These are phyloP conservation scores for Leucoraja erinaceus DNA, from an alignment of 2,113 vertebrate species.

Conservation along the genomic window DNA sequence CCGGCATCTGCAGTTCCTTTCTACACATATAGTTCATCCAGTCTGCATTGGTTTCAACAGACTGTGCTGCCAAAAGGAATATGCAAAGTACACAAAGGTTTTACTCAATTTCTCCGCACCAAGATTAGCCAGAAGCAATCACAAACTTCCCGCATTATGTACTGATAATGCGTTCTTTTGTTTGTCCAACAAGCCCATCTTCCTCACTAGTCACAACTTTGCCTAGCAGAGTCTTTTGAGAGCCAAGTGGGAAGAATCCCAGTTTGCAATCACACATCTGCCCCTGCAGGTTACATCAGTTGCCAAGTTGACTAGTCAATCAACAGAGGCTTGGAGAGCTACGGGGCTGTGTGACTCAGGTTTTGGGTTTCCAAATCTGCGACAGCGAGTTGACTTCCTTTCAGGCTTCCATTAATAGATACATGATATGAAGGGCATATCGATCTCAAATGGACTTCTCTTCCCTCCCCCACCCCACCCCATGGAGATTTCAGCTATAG, in stretches of 20 bases:
- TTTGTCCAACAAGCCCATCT: not conserved
- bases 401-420: not conserved
- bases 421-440: not conserved
- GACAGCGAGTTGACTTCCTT: not conserved
- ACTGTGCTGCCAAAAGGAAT: not conserved
- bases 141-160: not conserved
- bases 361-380: not conserved
- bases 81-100: not conserved
- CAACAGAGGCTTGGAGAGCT: not conserved
- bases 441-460: not conserved
- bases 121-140: not conserved
- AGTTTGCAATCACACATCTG: not conserved
- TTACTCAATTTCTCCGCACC: not conserved
- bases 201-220: not conserved
- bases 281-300: not conserved
- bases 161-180: not conserved
- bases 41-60: not conserved
- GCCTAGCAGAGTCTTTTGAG: not conserved
- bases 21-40: no score
- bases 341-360: not conserved
- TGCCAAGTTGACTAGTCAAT: conserved; percentile 6
- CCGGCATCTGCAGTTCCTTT: no score
- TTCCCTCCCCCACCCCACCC: not conserved
- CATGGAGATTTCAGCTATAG: not conserved
- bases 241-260: not conserved